A percentile compares a stretch with the other conserved stretches of the same genome.
Evolutionary conservation across 2,113 vertebrate genomes (phyloP).

Genomic region (Poeciliopsis turrubarensis): DNA sequence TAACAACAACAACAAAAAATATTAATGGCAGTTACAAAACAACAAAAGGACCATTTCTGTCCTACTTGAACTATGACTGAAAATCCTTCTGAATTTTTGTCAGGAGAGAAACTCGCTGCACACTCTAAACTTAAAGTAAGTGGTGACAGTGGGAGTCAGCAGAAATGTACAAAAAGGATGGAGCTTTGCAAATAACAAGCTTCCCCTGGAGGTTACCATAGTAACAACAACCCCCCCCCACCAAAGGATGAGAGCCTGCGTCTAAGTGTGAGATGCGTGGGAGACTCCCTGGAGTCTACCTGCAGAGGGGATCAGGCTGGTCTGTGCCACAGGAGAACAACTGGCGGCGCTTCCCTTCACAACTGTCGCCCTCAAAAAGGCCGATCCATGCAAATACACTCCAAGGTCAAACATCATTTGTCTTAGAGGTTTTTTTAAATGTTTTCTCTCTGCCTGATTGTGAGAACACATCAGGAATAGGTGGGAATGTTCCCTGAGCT

Average conservation of each 20-base stretch:
- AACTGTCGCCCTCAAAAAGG: too few species aligned
- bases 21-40: too few species aligned
- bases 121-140: neutral
- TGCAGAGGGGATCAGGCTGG: slow-evolving; percentile 35
- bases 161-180: slow-evolving; percentile 15
- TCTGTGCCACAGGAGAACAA: slow-evolving; percentile 1
- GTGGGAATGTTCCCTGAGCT: neutral
- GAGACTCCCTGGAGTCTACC: slow-evolving; percentile 50
- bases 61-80: neutral
- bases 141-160: slow-evolving; percentile 10
- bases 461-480: too few species aligned
- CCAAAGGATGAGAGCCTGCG: slow-evolving; percentile 27
- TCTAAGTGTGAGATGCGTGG: slow-evolving; percentile 31
- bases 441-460: too few species aligned
- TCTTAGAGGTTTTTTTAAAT: too few species aligned
- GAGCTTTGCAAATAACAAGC: slow-evolving; percentile 3
- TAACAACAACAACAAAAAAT: too few species aligned
- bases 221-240: slow-evolving; percentile 42
- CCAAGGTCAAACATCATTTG: too few species aligned
- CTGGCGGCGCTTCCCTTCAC: neutral
- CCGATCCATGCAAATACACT: too few species aligned
- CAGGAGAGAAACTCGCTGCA: slow-evolving; percentile 8
- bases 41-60: too few species aligned
- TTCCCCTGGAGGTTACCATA: slow-evolving; percentile 62
- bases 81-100: neutral